Evolutionary conservation across 2,888 invertebrate species (phyloP), one percentile per base, ranked within the genome.

Genomic region (Himalopsyche anomala): DNA sequence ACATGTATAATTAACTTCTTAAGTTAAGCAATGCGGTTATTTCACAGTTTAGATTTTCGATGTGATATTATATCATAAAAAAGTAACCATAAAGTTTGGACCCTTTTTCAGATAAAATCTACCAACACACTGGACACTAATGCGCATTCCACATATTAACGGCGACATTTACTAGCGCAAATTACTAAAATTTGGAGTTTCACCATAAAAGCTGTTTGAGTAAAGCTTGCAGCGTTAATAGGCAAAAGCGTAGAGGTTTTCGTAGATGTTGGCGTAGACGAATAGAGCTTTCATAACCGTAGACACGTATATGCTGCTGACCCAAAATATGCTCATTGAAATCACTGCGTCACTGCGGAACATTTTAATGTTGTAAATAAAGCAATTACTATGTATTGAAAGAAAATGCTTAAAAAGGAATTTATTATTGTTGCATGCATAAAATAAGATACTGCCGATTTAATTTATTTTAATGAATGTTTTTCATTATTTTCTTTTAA

Each of bases 211-310:
- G 8, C 62, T 62, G 62, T 62, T 51, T 19, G 19, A 62, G 62
- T 62, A 28, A 62, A 62, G 19, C 62, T 62, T 62, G 62, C 62
- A 62, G 62, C 28, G 62, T n/a, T 62, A 62, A 62, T 62, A 62
- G 62, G 62, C 28, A 62, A 62, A 62, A 62, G 19, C 62, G 62
- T 62, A 62, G 62, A 62, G n/a, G 62, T n/a, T 62, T 62, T 62
- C 28, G 28, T 62, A n/a, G 28, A 62, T n/a, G 19, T 62, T 62
- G 11, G 62, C 62, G 62, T 62, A 62, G 62, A 62, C 19, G 51
- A 51, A 51, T 51, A 51, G 62, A 62, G 62, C 28, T 62, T 62
- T 62, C 28, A 51, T 51, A 51, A 51, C 8, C 51, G 62, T 62
- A 62, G 62, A 62, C 62, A 62, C 62, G 28, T 62, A 62, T 62